Percentiles rank a stretch among this genome's conserved stretches.
phyloP scores from a whole-genome alignment of 2,113 vertebrate genomes.

The Uropsilus gracilis region DNA sequence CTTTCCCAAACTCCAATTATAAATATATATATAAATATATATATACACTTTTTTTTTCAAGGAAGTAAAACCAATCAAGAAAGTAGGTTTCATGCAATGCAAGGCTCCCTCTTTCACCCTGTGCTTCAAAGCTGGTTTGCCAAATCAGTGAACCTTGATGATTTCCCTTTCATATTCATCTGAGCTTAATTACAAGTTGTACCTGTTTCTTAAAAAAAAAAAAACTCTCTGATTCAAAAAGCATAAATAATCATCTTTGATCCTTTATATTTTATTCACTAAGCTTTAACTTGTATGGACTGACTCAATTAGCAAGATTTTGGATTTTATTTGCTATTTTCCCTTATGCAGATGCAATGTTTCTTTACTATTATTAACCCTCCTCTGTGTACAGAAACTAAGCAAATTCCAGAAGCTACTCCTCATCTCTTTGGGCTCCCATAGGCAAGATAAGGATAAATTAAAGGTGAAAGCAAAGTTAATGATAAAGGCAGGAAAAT shows the following conservation, averaged over 20 bases:
- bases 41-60: neutral
- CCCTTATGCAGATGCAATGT: neutral
- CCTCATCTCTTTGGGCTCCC: neutral
- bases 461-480: neutral
- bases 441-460: neutral
- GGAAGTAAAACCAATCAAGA: neutral
- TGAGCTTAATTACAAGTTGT: conserved; percentile 31
- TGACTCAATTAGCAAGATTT: neutral
- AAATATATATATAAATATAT: too few species aligned
- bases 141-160: neutral
- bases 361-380: neutral
- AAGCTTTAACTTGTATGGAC: neutral
- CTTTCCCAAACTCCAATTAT: neutral
- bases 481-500: conserved; percentile 23
- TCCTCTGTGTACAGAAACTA: neutral
- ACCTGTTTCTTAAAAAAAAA: neutral
- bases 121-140: neutral
- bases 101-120: neutral
- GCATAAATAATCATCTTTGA: neutral
- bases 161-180: neutral
- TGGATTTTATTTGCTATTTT: neutral
- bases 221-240: conserved; percentile 5
- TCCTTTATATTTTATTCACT: neutral
- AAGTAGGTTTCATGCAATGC: neutral
- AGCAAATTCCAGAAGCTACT: neutral